A percentile compares a stretch with the other conserved stretches of the same genome.
These are phyloP conservation scores for Hemiscyllium ocellatum DNA, from an alignment of 2,113 vertebrate species.

Conservation along the genomic window DNA sequence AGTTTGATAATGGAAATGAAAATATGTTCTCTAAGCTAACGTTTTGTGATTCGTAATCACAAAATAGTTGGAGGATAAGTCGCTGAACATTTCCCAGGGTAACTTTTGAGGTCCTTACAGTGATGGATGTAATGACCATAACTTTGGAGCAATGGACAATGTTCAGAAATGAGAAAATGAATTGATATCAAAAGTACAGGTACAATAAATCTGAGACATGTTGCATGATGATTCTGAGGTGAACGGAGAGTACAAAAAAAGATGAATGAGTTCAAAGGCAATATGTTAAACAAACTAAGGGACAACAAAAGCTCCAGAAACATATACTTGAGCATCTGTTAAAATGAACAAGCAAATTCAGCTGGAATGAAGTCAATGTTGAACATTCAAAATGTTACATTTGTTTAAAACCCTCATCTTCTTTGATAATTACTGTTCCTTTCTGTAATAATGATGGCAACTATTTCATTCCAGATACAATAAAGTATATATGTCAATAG, in stretches of 20 bases:
- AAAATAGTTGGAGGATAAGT: background rate
- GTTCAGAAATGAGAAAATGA: background rate
- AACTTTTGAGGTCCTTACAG: background rate
- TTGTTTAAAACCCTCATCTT: background rate
- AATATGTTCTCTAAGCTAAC: background rate
- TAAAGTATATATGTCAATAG: background rate
- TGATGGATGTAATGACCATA: background rate
- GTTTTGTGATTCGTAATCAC: background rate
- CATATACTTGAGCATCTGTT: conserved; percentile 9
- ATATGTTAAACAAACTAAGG: conserved; percentile 11
- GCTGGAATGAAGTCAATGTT: conserved; percentile 32
- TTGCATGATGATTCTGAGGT: conserved; percentile 16
- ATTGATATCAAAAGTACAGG: background rate
- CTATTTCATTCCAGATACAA: conserved; percentile 1
- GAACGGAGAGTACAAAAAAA: conserved; percentile 1
- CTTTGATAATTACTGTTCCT: conserved; percentile 22
- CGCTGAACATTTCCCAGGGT: background rate
- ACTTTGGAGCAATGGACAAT: conserved; percentile 3
- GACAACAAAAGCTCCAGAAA: conserved; percentile 4
- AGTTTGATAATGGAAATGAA: background rate
- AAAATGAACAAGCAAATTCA: background rate
- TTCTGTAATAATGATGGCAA: background rate
- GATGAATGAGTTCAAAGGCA: background rate
- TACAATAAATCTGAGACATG: background rate
- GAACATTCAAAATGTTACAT: conserved; percentile 2